Conservation (phyloP, 2,113 vertebrate genomes). For the Arvicanthis niloticus region DNA sequence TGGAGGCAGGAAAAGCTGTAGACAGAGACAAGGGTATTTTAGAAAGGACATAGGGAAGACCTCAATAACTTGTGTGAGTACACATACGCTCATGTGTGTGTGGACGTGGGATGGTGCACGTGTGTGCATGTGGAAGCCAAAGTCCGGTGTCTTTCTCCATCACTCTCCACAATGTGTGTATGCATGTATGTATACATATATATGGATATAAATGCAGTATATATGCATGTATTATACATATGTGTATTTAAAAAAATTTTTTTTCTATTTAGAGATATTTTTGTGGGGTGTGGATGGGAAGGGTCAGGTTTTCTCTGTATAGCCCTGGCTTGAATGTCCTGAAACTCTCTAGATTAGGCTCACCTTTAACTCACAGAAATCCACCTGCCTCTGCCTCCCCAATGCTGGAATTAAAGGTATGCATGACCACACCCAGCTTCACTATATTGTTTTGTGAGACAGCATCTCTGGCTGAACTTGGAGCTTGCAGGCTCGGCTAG, state of each 20-base stretch:
- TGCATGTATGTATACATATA: not conserved
- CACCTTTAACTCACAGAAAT: not conserved
- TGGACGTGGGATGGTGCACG: not conserved
- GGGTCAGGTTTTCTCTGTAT: not conserved
- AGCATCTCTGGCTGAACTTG: not conserved
- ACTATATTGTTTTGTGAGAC: not conserved
- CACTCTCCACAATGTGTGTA: not conserved
- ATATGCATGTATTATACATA: not conserved
- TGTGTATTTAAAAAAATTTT: too few relatives aligned
- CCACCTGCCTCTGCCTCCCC: not conserved
- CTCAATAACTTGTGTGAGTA: not conserved
- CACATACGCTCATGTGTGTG: not conserved
- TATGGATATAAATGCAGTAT: too few relatives aligned
- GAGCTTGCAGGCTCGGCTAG: not conserved
- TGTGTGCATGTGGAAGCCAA: not conserved
- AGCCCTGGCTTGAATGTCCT: not conserved
- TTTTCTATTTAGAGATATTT: not conserved
- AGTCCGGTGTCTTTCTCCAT: not conserved
- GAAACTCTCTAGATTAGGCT: not conserved
- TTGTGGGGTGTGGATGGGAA: too few relatives aligned
- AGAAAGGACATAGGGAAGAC: not conserved
- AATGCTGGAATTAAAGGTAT: not conserved
- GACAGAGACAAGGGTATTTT: not conserved
- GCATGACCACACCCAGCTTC: not conserved
- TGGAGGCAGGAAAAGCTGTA: not conserved